Conservation (phyloP, 2,113 vertebrate genomes). For the Rhea pennata region DNA sequence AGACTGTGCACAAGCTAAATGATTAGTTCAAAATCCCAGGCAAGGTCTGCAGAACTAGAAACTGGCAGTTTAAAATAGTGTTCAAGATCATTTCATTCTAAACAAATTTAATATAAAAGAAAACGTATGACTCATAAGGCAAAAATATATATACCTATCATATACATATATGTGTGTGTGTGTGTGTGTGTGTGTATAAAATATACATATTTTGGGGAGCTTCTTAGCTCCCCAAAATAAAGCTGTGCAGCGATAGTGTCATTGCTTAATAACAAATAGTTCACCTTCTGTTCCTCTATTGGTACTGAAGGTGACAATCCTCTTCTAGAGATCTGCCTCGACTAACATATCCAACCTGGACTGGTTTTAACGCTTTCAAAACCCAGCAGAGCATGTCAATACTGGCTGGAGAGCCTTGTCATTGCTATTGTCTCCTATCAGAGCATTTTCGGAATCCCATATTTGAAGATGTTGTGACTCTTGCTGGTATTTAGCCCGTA, state of each 20-base stretch:
- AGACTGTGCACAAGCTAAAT: neutral
- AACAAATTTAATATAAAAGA: neutral
- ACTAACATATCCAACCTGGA: neutral
- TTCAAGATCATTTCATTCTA: neutral
- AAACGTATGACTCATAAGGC: neutral
- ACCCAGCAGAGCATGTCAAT: neutral
- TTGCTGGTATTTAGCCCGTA: neutral
- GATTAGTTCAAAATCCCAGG: neutral
- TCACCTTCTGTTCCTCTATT: neutral
- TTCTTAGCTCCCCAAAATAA: neutral
- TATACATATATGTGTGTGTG: too few relatives aligned
- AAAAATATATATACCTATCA: neutral
- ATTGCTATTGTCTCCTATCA: neutral
- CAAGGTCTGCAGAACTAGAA: neutral
- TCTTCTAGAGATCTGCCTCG: neutral
- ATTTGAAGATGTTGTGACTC: neutral
- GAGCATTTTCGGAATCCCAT: neutral
- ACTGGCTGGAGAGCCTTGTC: accelerated
- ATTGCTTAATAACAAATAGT: neutral
- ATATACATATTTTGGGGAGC: too few relatives aligned
- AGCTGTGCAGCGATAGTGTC: neutral
- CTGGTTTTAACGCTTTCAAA: neutral
- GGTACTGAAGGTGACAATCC: neutral
- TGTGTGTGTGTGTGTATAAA: too few relatives aligned
- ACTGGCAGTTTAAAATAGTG: neutral